These are phyloP conservation scores for Monomorium pharaonis DNA, from an alignment of 1,140 invertebrate genomes.

Conservation along the genomic window DNA sequence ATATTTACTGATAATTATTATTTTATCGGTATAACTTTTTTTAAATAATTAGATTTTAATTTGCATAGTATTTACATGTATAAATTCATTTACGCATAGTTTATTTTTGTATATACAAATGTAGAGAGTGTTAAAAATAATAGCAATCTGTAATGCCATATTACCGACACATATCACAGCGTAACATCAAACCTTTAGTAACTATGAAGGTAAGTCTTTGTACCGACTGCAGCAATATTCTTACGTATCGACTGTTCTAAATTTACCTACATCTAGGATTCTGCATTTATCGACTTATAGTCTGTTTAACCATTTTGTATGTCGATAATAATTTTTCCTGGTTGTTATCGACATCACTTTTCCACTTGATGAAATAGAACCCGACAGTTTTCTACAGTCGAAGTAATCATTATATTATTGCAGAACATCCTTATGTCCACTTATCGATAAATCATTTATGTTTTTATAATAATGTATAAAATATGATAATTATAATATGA, in stretches of 20 bases:
- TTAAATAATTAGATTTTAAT: not conserved
- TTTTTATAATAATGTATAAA: not conserved
- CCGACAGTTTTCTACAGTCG: slow-evolving; percentile 21
- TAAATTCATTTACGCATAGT: not conserved
- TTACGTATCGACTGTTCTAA: not conserved
- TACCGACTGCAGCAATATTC: slow-evolving; percentile 11
- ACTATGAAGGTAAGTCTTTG: slow-evolving; percentile 24
- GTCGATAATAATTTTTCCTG: not conserved
- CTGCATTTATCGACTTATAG: not conserved
- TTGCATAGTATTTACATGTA: not conserved
- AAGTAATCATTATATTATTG: not conserved
- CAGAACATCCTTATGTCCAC: not conserved
- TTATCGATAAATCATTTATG: slow-evolving; percentile 11
- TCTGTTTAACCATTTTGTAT: not conserved
- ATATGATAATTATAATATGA: not conserved
- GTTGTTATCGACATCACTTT: not conserved
- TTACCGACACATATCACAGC: slow-evolving; percentile 21
- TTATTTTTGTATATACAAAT: no score
- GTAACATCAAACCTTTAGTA: not conserved
- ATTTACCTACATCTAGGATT: not conserved
- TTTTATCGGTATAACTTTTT: not conserved
- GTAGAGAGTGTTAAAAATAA: not conserved
- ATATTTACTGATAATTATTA: not conserved
- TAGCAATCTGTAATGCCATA: not conserved
- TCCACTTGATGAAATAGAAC: not conserved